Conservation (phyloP, 2,888 invertebrate species). For the Pyralis farinalis region DNA sequence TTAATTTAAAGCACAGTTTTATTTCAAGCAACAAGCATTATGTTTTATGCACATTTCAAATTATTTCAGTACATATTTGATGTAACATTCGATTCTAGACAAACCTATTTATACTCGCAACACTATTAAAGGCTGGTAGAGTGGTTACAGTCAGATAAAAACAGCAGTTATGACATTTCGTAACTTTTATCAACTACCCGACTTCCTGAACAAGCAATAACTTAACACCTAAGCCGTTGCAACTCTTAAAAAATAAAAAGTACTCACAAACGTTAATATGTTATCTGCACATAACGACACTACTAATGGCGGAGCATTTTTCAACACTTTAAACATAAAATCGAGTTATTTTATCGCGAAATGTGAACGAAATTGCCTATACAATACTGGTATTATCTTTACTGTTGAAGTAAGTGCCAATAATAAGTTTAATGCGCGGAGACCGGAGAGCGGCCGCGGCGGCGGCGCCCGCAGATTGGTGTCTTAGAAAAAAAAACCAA, state of each 20-base stretch:
- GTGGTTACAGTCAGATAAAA: too few species aligned
- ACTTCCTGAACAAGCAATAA: conserved; percentile 42
- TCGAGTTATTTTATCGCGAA: conserved; percentile 63
- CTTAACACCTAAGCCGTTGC: conserved; percentile 39
- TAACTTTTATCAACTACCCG: conserved; percentile 49
- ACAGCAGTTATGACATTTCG: too few species aligned
- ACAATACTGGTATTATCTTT: conserved; percentile 71
- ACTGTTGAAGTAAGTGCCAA: conserved; percentile 65
- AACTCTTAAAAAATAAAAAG: conserved; percentile 46
- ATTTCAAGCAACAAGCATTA: too few species aligned
- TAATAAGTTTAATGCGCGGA: conserved; percentile 63
- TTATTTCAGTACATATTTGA: too few species aligned
- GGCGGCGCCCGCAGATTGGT: conserved; percentile 48
- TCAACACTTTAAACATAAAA: conserved; percentile 66
- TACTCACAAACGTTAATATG: conserved; percentile 34
- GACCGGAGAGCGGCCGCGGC: too few species aligned
- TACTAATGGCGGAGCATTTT: conserved; percentile 55
- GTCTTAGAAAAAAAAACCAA: conserved; percentile 46
- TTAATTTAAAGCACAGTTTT: too few species aligned
- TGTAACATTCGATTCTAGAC: too few species aligned
- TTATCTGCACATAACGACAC: conserved; percentile 49
- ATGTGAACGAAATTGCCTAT: conserved; percentile 64
- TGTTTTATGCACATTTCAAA: too few species aligned
- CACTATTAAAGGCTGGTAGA: too few species aligned
- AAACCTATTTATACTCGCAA: too few species aligned